These are phyloP conservation scores for Cuculus canorus DNA, from an alignment of 2,797 vertebrate genomes.

Conservation along the genomic window DNA sequence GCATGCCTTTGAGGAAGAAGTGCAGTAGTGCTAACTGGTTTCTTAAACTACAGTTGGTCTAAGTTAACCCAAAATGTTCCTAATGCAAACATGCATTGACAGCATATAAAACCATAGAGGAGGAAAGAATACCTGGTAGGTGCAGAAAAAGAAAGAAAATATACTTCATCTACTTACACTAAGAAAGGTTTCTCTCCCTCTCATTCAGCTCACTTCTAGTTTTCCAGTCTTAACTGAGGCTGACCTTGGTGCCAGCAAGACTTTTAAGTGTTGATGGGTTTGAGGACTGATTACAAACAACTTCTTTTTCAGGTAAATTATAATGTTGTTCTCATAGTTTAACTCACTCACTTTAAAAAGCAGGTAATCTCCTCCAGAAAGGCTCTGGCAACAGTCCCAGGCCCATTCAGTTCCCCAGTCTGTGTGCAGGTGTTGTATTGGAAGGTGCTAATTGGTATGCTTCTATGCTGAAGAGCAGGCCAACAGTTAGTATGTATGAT, in stretches of 20 bases:
- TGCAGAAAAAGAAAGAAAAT: not conserved
- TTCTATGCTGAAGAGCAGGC: not conserved
- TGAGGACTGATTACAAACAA: not conserved
- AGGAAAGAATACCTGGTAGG: not conserved
- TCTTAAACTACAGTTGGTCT: not conserved
- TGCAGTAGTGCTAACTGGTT: not conserved
- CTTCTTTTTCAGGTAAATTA: not conserved
- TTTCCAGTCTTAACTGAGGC: not conserved
- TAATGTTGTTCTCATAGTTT: not conserved
- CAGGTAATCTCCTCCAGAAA: not conserved
- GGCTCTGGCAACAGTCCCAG: not conserved
- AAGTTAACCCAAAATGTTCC: not conserved
- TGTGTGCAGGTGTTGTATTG: not conserved
- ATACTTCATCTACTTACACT: not conserved
- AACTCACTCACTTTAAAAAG: not conserved
- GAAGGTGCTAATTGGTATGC: not conserved
- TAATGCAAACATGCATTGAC: not conserved
- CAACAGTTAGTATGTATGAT: not conserved
- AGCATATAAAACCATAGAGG: not conserved
- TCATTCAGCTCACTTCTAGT: not conserved
- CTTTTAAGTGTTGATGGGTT: not conserved
- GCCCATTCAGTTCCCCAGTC: not conserved
- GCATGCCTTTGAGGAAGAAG: not conserved
- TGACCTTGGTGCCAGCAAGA: not conserved
- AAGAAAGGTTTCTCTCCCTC: not conserved